Base-by-base conservation (phyloP, 2,113 vertebrate genomes). In the Microcebus ravelobensis region DNA sequence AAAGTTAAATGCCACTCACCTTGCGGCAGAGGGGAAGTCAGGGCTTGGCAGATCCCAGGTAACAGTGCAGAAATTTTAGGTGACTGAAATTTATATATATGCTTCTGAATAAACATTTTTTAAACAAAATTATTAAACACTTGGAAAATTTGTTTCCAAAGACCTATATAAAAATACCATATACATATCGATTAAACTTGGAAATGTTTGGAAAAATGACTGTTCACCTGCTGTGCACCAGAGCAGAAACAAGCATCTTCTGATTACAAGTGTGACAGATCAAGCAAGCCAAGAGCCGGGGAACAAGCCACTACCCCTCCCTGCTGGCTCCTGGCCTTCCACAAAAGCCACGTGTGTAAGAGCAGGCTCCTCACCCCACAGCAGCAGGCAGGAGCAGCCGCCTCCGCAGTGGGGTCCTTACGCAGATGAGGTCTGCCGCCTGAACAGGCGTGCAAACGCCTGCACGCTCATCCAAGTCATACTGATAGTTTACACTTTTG, bases 401-500 rank as follows among this genome's bases (percentile, higher is more conserved):
- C n/a, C 36, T 14, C 25, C 63, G 6, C 31, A 1, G 29, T 27
- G 10, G 8, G 57, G 52, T 29, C 73, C 59, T 25, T 2, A 23
- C 15, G 17, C 34, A n/a, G 27, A 6, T 3, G 34, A 20, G 34
- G 36, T 25, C 52, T 17, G 18, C 5, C 18, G 21, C 15, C 25
- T 3, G 17, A 34, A 1, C 29, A 2, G 48, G 18, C 20, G 34
- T 0, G 55, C 52, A 10, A 5, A 6, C 14, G 86, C 55, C 34
- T 10, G 2, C 9, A 39, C 10, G 67, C 50, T 36, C 23, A 5
- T 5, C 31, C 5, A n/a, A 29, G 36, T 14, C 45, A 29, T 8
- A 15, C 3, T 2, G 1, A 10, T 2, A 5, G 14, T 25, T 45
- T 27, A 0, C 2, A 10, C 25, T 4, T 4, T 0, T 0, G n/a